phyloP scores from a whole-genome alignment of 2,888 invertebrate species.

The Disparrhopalites patrizii region DNA sequence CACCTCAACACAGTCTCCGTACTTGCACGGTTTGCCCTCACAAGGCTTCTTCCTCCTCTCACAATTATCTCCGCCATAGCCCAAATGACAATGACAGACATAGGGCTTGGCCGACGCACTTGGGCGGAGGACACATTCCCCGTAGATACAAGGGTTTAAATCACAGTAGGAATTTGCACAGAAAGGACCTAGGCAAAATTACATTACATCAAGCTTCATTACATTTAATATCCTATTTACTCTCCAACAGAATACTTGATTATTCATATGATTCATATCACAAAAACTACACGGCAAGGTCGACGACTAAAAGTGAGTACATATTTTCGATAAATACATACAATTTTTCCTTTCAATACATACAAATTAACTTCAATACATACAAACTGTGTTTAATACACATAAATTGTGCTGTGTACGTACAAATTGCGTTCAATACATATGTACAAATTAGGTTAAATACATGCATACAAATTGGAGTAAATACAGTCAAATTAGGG shows the following conservation, averaged over 20 bases:
- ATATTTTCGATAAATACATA: background rate
- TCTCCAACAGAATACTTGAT: background rate
- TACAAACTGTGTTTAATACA: too few relatives aligned
- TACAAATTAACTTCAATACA: too few relatives aligned
- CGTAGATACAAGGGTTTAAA: slow-evolving; percentile 65
- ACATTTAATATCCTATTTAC: background rate
- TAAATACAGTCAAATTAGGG: too few relatives aligned
- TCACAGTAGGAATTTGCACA: slow-evolving; percentile 73
- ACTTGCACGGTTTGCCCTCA: slow-evolving; percentile 67
- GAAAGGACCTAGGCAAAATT: slow-evolving; percentile 61
- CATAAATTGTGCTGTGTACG: too few relatives aligned
- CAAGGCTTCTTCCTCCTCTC: slow-evolving; percentile 67
- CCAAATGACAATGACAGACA: slow-evolving; percentile 39
- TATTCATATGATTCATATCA: background rate
- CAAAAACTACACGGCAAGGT: background rate
- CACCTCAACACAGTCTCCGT: slow-evolving; percentile 68
- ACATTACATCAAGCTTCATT: background rate
- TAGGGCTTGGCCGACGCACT: slow-evolving; percentile 33
- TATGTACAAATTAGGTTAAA: too few relatives aligned
- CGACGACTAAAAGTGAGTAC: too few relatives aligned
- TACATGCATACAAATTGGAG: too few relatives aligned
- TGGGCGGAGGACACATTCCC: slow-evolving; percentile 58
- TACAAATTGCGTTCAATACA: too few relatives aligned
- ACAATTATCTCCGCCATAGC: slow-evolving; percentile 54
- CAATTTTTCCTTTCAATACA: background rate